Percentiles rank a stretch among this genome's conserved stretches.
phyloP scores from a whole-genome alignment of 2,888 invertebrate species.

The Iphiclides podalirius region DNA sequence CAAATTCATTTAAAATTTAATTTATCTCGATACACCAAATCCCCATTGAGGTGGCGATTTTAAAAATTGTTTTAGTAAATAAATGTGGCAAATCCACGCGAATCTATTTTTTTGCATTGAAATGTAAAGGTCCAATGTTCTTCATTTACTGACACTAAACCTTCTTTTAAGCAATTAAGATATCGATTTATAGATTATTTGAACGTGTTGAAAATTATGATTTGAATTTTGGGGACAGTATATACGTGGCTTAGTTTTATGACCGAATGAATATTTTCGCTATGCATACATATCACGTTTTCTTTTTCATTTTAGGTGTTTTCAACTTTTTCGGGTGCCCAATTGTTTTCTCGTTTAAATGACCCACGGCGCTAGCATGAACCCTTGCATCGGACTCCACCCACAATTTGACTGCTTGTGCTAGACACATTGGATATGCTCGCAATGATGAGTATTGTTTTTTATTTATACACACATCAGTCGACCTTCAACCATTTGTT shows the following conservation, averaged over 20 bases:
- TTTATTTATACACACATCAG: constrained; percentile 54
- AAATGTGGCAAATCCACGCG: no score
- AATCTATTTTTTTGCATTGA: no score
- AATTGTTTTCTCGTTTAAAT: constrained; percentile 80
- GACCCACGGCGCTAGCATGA: constrained; percentile 69
- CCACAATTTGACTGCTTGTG: constrained; percentile 62
- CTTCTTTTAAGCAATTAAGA: no score
- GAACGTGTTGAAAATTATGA: no score
- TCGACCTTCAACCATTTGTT: constrained; percentile 32
- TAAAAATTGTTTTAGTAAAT: no score
- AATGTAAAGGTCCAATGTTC: no score
- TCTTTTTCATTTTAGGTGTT: constrained; percentile 79
- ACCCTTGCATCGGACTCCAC: constrained; percentile 55
- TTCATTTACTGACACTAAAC: no score
- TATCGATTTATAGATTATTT: no score
- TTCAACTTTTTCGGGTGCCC: constrained; percentile 81
- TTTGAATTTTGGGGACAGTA: no score
- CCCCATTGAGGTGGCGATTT: no score
- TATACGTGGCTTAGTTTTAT: constrained; percentile 44
- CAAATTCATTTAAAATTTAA: no score
- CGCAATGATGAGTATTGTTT: constrained; percentile 79
- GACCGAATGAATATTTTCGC: constrained; percentile 33
- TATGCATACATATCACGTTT: constrained; percentile 68
- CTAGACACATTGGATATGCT: constrained; percentile 70
- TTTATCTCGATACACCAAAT: no score